Evolutionary conservation across 2,888 invertebrate species (phyloP), one percentile per base, ranked within the genome.

Genomic region (Chrysolina americana): DNA sequence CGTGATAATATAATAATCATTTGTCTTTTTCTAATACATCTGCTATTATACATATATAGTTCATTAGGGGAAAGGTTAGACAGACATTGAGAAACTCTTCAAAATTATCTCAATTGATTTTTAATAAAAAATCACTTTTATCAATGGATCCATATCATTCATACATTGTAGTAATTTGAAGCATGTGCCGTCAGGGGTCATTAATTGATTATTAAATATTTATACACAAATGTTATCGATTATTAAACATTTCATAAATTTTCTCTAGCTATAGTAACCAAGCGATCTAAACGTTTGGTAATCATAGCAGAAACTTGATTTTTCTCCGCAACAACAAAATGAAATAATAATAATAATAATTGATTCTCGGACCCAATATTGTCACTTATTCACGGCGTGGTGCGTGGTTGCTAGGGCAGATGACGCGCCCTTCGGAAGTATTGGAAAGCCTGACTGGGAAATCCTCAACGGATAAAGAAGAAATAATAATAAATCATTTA

Each of bases 151-250:
- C 2, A 13, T 44, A 44, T 44, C 44, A 15, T 44, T 21, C 53
- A 21, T 53, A 53, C 53, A 53, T 23, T 53, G 53, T 53, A 21
- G 53, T 53, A 10, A 19, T 19, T 21, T 21, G 53, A 21, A 21
- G 53, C 53, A 53, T 53, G 53, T 53, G 53, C 21, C 53, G 19
- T 53, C 53, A 53, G 11, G 53, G 53, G 53, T 53, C 53, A 53
- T 11, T 21, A 21, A 53, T 44, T 53, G 21, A 53, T 53, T 53
- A 53, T 53, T 53, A 13, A 53, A 15, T 44, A 53, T 21, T 21
- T 53, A 5, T 21, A 53, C 10, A 21, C 9, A 53, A 53, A 21
- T 21, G 21, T 53, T 53, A 53, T 53, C 53, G 10, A 4, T 10
- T 19, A 19, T 53, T 8, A 53, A 53, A 53, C 53, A 48, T 48